phyloP scores from a whole-genome alignment of 2,888 invertebrate genomes.

The Zelleria hepariella region DNA sequence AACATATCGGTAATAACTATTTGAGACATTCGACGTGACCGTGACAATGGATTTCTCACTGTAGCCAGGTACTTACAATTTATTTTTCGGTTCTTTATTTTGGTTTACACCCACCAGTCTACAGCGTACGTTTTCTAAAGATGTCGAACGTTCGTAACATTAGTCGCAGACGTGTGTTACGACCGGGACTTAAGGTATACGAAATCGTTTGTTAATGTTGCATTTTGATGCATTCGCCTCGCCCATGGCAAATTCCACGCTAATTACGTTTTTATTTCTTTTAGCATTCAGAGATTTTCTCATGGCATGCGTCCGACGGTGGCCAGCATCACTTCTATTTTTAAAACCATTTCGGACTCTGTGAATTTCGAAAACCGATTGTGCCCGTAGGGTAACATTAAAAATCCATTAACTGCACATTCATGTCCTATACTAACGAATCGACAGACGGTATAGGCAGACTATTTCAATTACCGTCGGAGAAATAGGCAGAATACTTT shows the following conservation, averaged over 20 bases:
- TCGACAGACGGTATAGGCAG: conserved; percentile 10
- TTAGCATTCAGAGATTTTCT: neutral
- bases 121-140: neutral
- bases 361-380: conserved; percentile 30
- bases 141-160: neutral
- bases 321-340: neutral
- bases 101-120: neutral
- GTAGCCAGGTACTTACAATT: too few relatives aligned
- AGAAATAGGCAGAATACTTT: conserved; percentile 19
- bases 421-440: conserved; percentile 1
- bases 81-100: conserved; percentile 2
- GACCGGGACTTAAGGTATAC: neutral
- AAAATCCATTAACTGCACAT: conserved; percentile 34
- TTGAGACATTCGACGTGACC: conserved; percentile 46
- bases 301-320: neutral
- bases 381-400: conserved; percentile 38
- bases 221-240: conserved; percentile 21
- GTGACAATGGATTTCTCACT: conserved; percentile 45
- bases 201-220: conserved; percentile 16
- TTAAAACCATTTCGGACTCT: conserved; percentile 7
- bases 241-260: conserved; percentile 18
- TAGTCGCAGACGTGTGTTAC: neutral
- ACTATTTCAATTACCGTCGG: conserved; percentile 24
- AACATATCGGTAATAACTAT: conserved; percentile 46
- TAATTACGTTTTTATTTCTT: conserved; percentile 17